phyloP scores from a whole-genome alignment of 2,888 invertebrate genomes.

The Margaritifera margaritifera region DNA sequence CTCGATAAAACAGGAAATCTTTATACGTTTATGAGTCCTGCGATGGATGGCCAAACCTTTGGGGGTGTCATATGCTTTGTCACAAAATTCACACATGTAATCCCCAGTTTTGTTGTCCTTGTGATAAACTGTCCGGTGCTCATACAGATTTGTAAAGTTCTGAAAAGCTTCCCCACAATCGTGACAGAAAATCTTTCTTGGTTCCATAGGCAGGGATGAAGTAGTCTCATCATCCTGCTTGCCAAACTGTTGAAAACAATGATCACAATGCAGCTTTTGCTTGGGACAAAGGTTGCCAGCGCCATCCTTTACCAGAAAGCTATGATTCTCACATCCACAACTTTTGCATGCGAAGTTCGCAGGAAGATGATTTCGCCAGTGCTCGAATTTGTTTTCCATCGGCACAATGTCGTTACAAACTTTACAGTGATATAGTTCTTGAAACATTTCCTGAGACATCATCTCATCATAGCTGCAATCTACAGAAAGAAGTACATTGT shows the following conservation, averaged over 20 bases:
- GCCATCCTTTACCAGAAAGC: neutral
- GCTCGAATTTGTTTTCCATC: conserved; percentile 47
- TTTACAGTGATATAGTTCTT: conserved; percentile 60
- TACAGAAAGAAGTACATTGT: no score
- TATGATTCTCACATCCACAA: conserved; percentile 32
- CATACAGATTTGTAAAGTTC: conserved; percentile 41
- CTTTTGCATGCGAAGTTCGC: conserved; percentile 34
- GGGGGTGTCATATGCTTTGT: conserved; percentile 35
- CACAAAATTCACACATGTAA: conserved; percentile 42
- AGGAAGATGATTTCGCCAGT: conserved; percentile 45
- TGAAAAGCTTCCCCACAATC: conserved; percentile 49
- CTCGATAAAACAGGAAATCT: conserved; percentile 30
- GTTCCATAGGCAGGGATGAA: conserved; percentile 2
- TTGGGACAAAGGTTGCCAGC: conserved; percentile 3
- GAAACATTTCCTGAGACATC: conserved; percentile 39
- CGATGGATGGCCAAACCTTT: conserved; percentile 40
- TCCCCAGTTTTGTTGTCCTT: conserved; percentile 20
- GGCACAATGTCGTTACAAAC: conserved; percentile 56
- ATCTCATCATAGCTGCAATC: conserved; percentile 1
- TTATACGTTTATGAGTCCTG: conserved; percentile 38
- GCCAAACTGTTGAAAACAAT: conserved; percentile 16
- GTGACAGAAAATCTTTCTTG: conserved; percentile 37
- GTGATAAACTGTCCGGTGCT: conserved; percentile 45
- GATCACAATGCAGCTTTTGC: conserved; percentile 23
- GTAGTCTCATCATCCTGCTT: neutral